Evolutionary conservation across 2,113 vertebrate genomes (phyloP), one percentile per base, ranked within the genome.

Genomic region (Candoia aspera): DNA sequence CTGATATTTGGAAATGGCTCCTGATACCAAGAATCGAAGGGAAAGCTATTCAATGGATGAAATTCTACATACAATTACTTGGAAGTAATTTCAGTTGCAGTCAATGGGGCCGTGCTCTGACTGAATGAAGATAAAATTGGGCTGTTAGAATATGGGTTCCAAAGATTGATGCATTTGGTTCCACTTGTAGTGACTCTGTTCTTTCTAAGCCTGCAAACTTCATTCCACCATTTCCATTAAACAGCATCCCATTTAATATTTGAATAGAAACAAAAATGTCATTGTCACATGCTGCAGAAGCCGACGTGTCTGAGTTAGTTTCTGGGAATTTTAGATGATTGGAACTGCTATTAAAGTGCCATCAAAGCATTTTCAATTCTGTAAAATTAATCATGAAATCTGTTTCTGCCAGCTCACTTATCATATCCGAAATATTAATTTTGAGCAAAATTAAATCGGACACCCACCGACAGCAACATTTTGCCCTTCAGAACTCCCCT

Each of bases 371-470:
- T 98, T 98, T 90, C 96, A 95, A 97, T 96, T 97, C 97, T 93
- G 95, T 84, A 97, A 96, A 98, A 98, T 98, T 98, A 98, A 98
- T 98, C 97, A 97, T 95, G 96, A 97, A 98, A 98, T 98, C 97
- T 98, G 97, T 96, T 98, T 95, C 97, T 97, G 97, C 97, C 97
- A 98, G 96, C 97, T 97, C 97, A 97, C 98, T 98, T 98, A 98
- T 97, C 97, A 98, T 98, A 98, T 98, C 96, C 96, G 94, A 98
- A 98, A 98, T 98, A 98, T 98, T 98, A 98, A 98, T 98, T 98
- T 98, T 97, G 97, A 98, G 97, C 93, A 97, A 98, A 98, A 98
- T 98, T 98, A 98, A 98, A 98, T 97, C 95, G 95, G 97, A 98
- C 98, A 98, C 97, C 97, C 97, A 98, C 97, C 93, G 96, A 98